Evolutionary conservation across 2,113 vertebrate species (phyloP), one percentile per base, ranked within the genome.

Genomic region (Ascaphus truei): DNA sequence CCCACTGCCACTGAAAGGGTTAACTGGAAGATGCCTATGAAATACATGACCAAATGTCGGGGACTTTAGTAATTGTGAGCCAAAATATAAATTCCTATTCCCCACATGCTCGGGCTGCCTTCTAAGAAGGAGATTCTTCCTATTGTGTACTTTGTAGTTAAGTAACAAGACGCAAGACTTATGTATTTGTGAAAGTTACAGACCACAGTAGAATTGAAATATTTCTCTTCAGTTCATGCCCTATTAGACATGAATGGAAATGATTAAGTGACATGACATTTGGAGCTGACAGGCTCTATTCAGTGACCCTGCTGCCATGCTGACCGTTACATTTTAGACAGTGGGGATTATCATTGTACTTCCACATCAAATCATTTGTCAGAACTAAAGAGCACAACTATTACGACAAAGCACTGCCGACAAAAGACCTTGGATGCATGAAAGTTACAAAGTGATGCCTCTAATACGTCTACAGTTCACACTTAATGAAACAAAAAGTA

Each of bases 351-450:
- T 51, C 51, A 31, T 12, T 71, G 41, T 47, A 15, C 58, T 27
- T 59, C 47, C 72, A 11, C 53, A 22, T 26, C 34, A 48, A 61
- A 37, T 77, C 23, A 22, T 71, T 53, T 63, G 34, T 73, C 30
- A 22, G 23, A 29, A 50, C 34, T 57, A 31, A 53, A 66, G 25
- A 58, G 18, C 22, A 41, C n/a, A n/a, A 23, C 31, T 37, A 48
- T 34, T 65, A 27, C 12, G 33, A 51, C 33, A 65, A 65, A 26
- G 31, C 62, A 23, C 13, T 22, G 29, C 60, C 47, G 16, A 13
- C 30, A 52, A 12, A 34, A 22, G 33, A n/a, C 12, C 3, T 30
- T 43, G 30, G 18, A 31, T 31, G 36, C 36, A 4, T 2, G n/a
- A 6, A 29, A 4, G 47, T 11, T 64, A 18, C 23, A 27, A 7